phyloP scores from a whole-genome alignment of 2,797 vertebrate species.

The Lindbergichthys nudifrons region DNA sequence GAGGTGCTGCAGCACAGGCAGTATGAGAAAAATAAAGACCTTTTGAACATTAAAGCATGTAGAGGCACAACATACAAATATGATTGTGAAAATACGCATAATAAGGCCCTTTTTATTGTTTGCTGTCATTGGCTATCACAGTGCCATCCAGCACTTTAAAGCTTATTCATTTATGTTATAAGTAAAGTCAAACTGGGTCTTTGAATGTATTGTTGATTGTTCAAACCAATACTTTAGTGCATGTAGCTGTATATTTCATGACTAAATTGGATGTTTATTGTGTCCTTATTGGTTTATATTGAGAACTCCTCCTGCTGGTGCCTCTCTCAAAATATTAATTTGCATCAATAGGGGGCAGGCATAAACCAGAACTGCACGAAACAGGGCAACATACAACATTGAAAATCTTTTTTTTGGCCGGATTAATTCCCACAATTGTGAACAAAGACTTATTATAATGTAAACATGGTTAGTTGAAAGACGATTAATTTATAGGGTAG shows the following conservation, averaged over 20 bases:
- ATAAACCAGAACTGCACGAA: conserved; percentile 25
- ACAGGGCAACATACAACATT: background rate
- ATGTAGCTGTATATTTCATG: background rate
- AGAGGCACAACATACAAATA: too few species aligned
- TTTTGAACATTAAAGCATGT: too few species aligned
- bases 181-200: background rate
- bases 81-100: too few species aligned
- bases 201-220: background rate
- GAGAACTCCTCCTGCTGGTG: background rate
- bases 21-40: too few species aligned
- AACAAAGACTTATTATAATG: background rate
- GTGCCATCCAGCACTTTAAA: background rate
- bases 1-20: too few species aligned
- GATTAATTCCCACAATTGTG: conserved; percentile 11
- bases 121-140: background rate
- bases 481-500: background rate
- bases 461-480: conserved; percentile 10
- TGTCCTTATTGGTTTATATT: background rate
- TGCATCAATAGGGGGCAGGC: conserved; percentile 70
- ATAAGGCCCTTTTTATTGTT: too few species aligned
- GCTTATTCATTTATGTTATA: background rate
- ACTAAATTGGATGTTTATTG: background rate
- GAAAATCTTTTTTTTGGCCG: background rate
- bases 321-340: conserved; percentile 14
- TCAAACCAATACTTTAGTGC: background rate